These are phyloP conservation scores for Calyptomena viridis DNA, from an alignment of 2,113 vertebrate genomes.

Conservation along the genomic window DNA sequence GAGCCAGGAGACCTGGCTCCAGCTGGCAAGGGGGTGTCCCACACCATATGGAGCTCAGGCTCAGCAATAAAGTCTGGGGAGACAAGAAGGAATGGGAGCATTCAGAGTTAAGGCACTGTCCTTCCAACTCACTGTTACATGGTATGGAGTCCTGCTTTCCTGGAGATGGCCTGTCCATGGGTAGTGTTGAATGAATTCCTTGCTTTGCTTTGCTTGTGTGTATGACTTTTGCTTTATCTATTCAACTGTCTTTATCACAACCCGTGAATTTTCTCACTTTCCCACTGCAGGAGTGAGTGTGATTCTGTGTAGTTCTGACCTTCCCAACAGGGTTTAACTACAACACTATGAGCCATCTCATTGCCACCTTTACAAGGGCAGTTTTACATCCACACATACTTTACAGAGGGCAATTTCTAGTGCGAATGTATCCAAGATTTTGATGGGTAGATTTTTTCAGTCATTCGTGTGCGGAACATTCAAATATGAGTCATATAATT, in stretches of 20 bases:
- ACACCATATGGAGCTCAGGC: rapidly evolving
- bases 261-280: neutral
- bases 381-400: neutral
- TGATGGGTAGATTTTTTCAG: neutral
- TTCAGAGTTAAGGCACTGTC: neutral
- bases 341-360: neutral
- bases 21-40: too few relatives aligned
- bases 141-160: neutral
- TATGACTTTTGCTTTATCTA: neutral
- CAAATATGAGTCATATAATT: neutral
- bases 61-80: neutral
- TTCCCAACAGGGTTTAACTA: neutral
- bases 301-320: too few relatives aligned
- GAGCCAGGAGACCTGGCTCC: neutral
- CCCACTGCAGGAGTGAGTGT: neutral
- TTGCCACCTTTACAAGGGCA: neutral
- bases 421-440: neutral
- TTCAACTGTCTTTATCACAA: neutral
- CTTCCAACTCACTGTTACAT: neutral
- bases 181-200: neutral
- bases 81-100: neutral
- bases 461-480: neutral
- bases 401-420: neutral
- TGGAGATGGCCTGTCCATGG: neutral
- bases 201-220: rapidly evolving